A percentile compares a stretch with the other conserved stretches of the same genome.
These are phyloP conservation scores for Papilio elwesi DNA, from an alignment of 2,888 invertebrate genomes.

Conservation along the genomic window DNA sequence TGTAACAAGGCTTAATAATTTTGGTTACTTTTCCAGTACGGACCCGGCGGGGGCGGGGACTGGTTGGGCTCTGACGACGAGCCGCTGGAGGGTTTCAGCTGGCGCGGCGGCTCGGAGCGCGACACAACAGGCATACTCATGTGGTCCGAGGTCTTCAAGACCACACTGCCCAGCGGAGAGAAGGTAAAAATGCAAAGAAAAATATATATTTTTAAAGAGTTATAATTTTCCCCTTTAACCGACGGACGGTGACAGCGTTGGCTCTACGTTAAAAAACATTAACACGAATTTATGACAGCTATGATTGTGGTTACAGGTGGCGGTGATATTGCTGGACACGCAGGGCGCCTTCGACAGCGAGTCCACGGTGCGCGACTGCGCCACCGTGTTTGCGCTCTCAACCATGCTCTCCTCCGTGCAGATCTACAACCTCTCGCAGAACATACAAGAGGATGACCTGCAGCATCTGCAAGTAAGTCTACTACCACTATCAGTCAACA, in stretches of 20 bases:
- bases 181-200: slow-evolving; percentile 77
- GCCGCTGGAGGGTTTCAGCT: slow-evolving; percentile 95
- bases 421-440: slow-evolving; percentile 97
- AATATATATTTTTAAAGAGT: no score
- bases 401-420: slow-evolving; percentile 99
- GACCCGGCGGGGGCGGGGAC: slow-evolving; percentile 80
- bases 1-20: background rate
- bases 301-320: slow-evolving; percentile 83
- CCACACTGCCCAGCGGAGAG: slow-evolving; percentile 89
- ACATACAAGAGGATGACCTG: slow-evolving; percentile 98
- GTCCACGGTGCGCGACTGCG: slow-evolving; percentile 99
- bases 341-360: slow-evolving; percentile 99
- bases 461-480: slow-evolving; percentile 92
- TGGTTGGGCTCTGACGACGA: slow-evolving; percentile 94
- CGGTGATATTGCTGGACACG: slow-evolving; percentile 96
- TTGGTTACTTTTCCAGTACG: slow-evolving; percentile 57
- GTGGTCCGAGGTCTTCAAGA: slow-evolving; percentile 97
- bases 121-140: slow-evolving; percentile 98
- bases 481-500: background rate
- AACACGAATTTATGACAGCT: no score
- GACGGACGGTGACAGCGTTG: no score
- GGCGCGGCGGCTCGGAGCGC: slow-evolving; percentile 97
- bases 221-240: no score
- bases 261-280: no score
- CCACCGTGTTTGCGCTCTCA: slow-evolving; percentile 98